Conservation (phyloP, 2,113 vertebrate genomes). For the Channa argus region DNA sequence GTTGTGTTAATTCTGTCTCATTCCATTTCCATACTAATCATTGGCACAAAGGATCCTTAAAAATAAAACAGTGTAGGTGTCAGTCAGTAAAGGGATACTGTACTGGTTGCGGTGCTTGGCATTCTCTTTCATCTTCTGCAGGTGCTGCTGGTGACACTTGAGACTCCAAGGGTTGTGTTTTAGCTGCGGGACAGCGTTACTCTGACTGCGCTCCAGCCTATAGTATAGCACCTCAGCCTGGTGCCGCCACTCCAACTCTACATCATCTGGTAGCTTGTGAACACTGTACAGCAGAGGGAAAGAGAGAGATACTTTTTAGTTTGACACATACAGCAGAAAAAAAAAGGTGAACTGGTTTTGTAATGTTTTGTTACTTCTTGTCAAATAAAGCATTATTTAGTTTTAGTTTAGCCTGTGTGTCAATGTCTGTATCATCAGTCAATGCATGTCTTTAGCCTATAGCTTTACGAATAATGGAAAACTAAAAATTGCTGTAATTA, state of each 20-base stretch:
- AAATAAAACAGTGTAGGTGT: not conserved
- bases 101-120: slow-evolving; percentile 96
- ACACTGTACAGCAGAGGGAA: slow-evolving; percentile 60
- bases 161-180: slow-evolving; percentile 98
- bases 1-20: not conserved
- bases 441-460: not conserved
- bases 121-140: slow-evolving; percentile 96
- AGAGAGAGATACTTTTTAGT: not conserved
- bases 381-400: too few relatives aligned
- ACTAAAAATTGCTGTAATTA: not conserved
- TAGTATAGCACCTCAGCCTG: slow-evolving; percentile 93
- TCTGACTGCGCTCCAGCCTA: slow-evolving; percentile 92
- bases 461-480: slow-evolving; percentile 13
- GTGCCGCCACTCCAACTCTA: slow-evolving; percentile 90
- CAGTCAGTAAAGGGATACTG: slow-evolving; percentile 91
- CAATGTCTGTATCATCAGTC: not conserved
- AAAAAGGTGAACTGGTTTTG: too few relatives aligned
- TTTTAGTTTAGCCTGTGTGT: too few relatives aligned
- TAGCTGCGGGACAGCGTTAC: slow-evolving; percentile 89
- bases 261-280: slow-evolving; percentile 90
- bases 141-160: slow-evolving; percentile 95
- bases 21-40: not conserved
- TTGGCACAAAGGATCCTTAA: not conserved
- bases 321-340: not conserved
- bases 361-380: too few relatives aligned